phyloP scores from a whole-genome alignment of 2,888 invertebrate genomes.

The Leptopilina myrica region DNA sequence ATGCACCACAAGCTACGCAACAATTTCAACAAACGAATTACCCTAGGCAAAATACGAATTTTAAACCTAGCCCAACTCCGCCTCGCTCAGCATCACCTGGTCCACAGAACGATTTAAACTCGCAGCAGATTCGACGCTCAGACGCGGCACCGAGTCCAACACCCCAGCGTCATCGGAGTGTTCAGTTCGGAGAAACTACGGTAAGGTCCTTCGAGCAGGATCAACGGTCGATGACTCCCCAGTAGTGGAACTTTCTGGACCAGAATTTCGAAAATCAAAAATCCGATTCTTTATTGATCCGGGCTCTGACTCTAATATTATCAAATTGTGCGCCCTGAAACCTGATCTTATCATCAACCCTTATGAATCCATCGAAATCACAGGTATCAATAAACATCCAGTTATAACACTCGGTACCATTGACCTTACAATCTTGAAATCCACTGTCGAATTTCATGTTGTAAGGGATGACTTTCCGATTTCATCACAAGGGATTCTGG shows the following conservation, averaged over 20 bases:
- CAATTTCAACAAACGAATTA: background rate
- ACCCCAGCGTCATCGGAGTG: background rate
- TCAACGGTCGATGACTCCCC: background rate
- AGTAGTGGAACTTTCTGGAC: background rate
- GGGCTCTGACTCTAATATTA: background rate
- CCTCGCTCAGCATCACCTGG: background rate
- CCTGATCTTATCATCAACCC: background rate
- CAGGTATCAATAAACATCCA: background rate
- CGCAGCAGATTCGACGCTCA: background rate
- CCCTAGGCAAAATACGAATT: background rate
- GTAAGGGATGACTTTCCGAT: background rate
- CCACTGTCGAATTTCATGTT: background rate
- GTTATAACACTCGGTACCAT: background rate
- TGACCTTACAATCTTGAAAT: background rate
- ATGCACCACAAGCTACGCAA: background rate
- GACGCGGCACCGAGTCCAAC: background rate
- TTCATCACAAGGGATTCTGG: background rate
- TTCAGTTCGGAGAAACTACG: background rate
- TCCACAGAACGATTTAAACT: background rate
- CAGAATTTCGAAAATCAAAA: background rate
- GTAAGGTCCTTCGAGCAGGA: constrained; percentile 5
- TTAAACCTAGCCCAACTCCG: background rate
- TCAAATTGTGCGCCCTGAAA: background rate
- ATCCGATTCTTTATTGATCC: background rate
- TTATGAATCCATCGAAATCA: background rate